Base-by-base conservation (phyloP, 2,113 vertebrate genomes). In the Oxygymnocypris stewartii region DNA sequence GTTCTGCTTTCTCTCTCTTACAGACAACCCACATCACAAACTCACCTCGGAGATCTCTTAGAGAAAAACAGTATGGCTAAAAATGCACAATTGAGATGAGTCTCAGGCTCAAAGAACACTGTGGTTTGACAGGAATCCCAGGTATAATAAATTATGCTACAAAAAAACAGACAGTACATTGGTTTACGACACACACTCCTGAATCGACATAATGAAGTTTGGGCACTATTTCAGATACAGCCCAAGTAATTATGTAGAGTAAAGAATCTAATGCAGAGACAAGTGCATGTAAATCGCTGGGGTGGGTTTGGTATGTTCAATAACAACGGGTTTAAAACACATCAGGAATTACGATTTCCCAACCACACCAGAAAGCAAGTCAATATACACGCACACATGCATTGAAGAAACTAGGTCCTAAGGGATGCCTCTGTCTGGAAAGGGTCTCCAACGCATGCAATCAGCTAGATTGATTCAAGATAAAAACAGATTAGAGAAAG, bases 361-460 rank as follows among this genome's bases (percentile, higher is more conserved):
- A 74, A 74, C 20, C 31, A 59, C 31, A 12, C 23, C 6, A 16
- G 63, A 84, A 84, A 84, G 82, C 31, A 74, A 84, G n/a, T 84
- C 82, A 59, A 84, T 59, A 74, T 25, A 84, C 35, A 47, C 42
- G 9, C 63, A 51, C 25, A 67, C 37, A 51, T 9, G 37, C 28
- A n/a, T 12, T 63, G n/a, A n/a, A 47, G 76, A 69, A 79, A 35
- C 8, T 25, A 20, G 63, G 63, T 85, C 61, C 59, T 44, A 20
- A 31, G 73, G 76, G 84, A 85, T 20, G 40, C 47, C 31, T 79
- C 61, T 85, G 76, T 79, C 84, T 85, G 76, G 44, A 85, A 85
- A 61, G 71, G 49, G 47, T 79, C 63, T 61, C 61, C 42, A 35
- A 67, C 0, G 63, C 61, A 40, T 79, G 44, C 84, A 85, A 85